Evolutionary conservation across 2,113 vertebrate genomes (phyloP), one percentile per base, ranked within the genome.

Genomic region (Columba livia): DNA sequence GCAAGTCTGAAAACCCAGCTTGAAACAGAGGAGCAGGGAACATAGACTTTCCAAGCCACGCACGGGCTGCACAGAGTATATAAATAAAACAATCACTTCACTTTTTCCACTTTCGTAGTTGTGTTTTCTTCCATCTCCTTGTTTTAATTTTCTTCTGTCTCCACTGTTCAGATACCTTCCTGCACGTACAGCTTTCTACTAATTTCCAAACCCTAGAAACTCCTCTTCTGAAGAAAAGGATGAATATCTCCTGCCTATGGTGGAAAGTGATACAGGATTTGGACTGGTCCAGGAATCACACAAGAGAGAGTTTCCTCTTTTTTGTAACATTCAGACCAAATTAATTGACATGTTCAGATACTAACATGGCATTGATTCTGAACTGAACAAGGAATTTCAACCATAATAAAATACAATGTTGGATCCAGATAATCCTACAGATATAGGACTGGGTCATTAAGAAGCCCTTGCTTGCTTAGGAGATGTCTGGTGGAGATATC

Each of bases 21-120:
- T 8, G 31, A 93, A 96, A 81, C 14, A 53, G 64, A 67, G 51
- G 26, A 88, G 38, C 71, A 60, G 60, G 15, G 85, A 92, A 71
- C 0, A 0, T 40, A 80, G 34, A 70, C 40, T 86, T 96, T 93
- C 90, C 83, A 84, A 90, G 31, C 44, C 54, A 71, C 0, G 0
- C 44, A 69, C 34, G 17, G 34, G 10, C 19, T 78, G 40, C 51
- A 71, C 51, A 74, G 51, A 3, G 14, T 71, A 34, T 61, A 93
- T 80, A 91, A 93, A 95, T 93, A 96, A 94, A 96, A 66, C 54
- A 25, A 6, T 44, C 40, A 9, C 61, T 92, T 91, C 28, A 88
- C 23, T 93, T 93, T 82, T 94, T 83, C 71, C 77, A 31, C 12
- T 44, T 64, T 15, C 10, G 38, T 29, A n/a, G 26, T 53, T 88